Conservation (phyloP, 2,113 vertebrate genomes). For the Anolis sagrei region DNA sequence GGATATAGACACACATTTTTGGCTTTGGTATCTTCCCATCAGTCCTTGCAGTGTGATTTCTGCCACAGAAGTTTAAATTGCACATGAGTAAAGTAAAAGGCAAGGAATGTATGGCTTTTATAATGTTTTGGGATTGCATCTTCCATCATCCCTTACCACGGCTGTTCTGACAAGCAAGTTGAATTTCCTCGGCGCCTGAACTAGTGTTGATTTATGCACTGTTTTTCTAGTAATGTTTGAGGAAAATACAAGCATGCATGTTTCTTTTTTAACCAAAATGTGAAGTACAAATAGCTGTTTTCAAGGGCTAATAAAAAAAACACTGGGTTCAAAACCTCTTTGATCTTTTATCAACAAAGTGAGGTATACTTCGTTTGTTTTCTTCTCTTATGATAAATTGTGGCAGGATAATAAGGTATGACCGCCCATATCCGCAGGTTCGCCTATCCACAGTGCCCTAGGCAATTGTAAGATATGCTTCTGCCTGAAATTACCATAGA, state of each 20-base stretch:
- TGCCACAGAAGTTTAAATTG: not conserved
- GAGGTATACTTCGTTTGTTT: not conserved
- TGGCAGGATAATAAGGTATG: not conserved
- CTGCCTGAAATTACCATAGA: no score
- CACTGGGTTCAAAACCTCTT: not conserved
- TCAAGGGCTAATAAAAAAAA: conserved; percentile 4
- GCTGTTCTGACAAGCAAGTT: no score
- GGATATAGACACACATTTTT: not conserved
- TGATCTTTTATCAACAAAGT: not conserved
- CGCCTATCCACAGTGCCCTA: no score
- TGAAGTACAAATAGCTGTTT: not conserved
- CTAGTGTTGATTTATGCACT: not conserved
- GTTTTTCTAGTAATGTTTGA: not conserved
- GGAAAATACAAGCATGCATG: not conserved
- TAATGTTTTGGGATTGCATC: not conserved
- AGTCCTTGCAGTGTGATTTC: not conserved
- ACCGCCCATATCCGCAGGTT: no score
- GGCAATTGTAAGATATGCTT: no score
- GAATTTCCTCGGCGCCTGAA: not conserved
- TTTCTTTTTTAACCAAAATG: not conserved
- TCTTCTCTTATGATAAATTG: not conserved
- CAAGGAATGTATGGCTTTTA: not conserved
- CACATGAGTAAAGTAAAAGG: not conserved
- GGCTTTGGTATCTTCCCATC: not conserved
- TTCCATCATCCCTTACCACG: not conserved